Conservation (phyloP, 2,797 vertebrate species). For the Rhadinocentrus ornatus region DNA sequence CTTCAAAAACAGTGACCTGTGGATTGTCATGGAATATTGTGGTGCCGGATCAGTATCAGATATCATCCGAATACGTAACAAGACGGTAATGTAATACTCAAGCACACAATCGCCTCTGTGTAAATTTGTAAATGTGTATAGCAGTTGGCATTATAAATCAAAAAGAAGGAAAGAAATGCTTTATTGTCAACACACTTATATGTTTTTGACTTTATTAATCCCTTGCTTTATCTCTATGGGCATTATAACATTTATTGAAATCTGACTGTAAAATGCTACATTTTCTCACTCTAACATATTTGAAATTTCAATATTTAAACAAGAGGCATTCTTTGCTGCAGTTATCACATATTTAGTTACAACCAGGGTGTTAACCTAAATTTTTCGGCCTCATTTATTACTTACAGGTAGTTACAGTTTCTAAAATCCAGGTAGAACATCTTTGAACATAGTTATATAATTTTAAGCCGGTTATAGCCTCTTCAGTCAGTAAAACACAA, state of each 20-base stretch:
- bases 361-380: background rate
- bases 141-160: background rate
- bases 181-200: background rate
- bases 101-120: background rate
- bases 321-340: background rate
- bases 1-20: constrained; percentile 96
- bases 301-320: background rate
- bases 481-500: background rate
- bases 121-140: background rate
- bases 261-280: background rate
- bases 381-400: background rate
- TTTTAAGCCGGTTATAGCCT: background rate
- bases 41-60: constrained; percentile 95
- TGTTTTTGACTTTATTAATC: background rate
- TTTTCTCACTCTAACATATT: background rate
- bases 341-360: background rate
- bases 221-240: background rate
- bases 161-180: background rate
- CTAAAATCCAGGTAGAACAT: background rate
- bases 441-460: background rate
- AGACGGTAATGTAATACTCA: constrained; percentile 85
- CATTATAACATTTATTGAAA: too few species aligned
- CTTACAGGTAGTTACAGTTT: background rate
- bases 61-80: constrained; percentile 93
- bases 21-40: constrained; percentile 98